phyloP scores from a whole-genome alignment of 1,140 invertebrate genomes.

The Geopemphigus sp. region DNA sequence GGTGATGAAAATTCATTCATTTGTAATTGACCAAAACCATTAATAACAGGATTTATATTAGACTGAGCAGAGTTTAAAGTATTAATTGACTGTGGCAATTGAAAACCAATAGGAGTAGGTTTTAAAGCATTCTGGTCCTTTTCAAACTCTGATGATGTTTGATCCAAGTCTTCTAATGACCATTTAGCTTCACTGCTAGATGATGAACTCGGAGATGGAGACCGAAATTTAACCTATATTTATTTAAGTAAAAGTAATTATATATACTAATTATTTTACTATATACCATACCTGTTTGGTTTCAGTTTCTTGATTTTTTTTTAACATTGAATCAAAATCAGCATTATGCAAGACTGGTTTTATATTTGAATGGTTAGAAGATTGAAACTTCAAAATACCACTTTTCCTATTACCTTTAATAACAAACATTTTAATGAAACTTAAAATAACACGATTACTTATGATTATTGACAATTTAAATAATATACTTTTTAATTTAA shows the following conservation, averaged over 20 bases:
- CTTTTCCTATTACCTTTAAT: slow-evolving; percentile 58
- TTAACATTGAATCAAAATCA: slow-evolving; percentile 73
- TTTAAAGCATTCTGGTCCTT: slow-evolving; percentile 38
- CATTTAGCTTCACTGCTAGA: slow-evolving; percentile 44
- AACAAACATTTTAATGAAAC: not conserved
- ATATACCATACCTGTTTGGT: slow-evolving; percentile 60
- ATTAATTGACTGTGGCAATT: slow-evolving; percentile 19
- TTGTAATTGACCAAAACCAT: slow-evolving; percentile 13
- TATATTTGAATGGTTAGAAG: slow-evolving; percentile 52
- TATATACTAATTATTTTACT: not conserved
- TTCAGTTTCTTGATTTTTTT: slow-evolving; percentile 61
- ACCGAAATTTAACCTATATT: slow-evolving; percentile 32
- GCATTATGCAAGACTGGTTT: slow-evolving; percentile 63
- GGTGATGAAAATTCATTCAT: slow-evolving; percentile 29
- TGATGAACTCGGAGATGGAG: slow-evolving; percentile 27
- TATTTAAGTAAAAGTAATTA: slow-evolving; percentile 38
- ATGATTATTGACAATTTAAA: not conserved
- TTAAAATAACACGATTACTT: not conserved
- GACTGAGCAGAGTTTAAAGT: not conserved
- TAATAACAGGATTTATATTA: slow-evolving; percentile 32
- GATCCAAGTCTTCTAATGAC: slow-evolving; percentile 47
- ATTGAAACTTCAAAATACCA: slow-evolving; percentile 70
- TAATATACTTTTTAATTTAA: slow-evolving; percentile 23
- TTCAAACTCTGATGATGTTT: slow-evolving; percentile 43
- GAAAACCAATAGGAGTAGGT: slow-evolving; percentile 43